A percentile compares a stretch with the other conserved stretches of the same genome.
phyloP scores from a whole-genome alignment of 2,113 vertebrate genomes.

The Muntiacus reevesi region DNA sequence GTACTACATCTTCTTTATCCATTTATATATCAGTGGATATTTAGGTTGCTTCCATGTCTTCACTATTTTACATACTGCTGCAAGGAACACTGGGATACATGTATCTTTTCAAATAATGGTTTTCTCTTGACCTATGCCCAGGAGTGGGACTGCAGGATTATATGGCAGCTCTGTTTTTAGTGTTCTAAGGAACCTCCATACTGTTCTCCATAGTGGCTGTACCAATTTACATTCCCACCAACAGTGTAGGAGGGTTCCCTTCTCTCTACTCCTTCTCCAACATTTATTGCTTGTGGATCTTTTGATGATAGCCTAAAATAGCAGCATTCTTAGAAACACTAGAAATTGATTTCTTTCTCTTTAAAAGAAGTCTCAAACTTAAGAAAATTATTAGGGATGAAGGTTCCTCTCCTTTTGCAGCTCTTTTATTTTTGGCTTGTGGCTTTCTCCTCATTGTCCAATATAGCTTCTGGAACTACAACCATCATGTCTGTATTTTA shows the following conservation, averaged over 20 bases:
- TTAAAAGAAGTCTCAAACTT: neutral
- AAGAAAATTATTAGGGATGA: neutral
- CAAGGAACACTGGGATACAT: neutral
- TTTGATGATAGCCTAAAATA: neutral
- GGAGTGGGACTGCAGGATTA: neutral
- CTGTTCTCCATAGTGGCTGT: neutral
- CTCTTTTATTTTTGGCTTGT: neutral
- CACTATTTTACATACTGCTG: neutral
- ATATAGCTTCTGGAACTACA: neutral
- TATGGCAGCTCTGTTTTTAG: neutral
- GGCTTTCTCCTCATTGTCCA: neutral
- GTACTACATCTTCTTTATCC: neutral
- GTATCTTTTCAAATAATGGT: neutral
- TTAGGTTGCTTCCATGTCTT: neutral
- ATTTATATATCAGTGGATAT: neutral
- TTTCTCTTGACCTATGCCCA: neutral
- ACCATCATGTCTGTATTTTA: neutral
- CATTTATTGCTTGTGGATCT: neutral
- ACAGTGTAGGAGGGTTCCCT: neutral
- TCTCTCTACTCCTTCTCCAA: neutral
- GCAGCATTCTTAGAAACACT: neutral
- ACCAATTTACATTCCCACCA: neutral
- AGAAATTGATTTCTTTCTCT: neutral
- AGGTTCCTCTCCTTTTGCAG: neutral
- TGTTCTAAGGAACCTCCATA: neutral